phyloP scores from a whole-genome alignment of 2,888 invertebrate genomes.

The Aquatica leii region DNA sequence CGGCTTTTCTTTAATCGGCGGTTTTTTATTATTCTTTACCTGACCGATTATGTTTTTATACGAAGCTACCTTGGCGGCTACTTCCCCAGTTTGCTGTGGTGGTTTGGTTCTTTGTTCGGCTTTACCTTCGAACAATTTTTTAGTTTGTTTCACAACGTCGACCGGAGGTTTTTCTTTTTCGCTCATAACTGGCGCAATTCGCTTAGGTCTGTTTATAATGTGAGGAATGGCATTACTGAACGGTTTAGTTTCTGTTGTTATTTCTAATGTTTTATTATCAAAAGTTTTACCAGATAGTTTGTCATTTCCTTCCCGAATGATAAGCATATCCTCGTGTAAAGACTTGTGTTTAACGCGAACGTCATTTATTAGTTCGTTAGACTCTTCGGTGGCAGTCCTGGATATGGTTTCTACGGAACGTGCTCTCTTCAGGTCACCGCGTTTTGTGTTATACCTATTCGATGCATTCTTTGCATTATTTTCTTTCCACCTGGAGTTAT shows the following conservation, averaged over 20 bases:
- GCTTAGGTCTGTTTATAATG: constrained; percentile 64
- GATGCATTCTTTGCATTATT: constrained; percentile 47
- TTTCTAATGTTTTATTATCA: constrained; percentile 40
- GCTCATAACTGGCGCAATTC: constrained; percentile 70
- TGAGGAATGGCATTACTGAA: constrained; percentile 36
- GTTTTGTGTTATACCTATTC: constrained; percentile 63
- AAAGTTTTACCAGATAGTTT: constrained; percentile 44
- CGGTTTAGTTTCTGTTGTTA: constrained; percentile 36
- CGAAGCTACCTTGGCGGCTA: constrained; percentile 71
- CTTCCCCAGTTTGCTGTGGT: constrained; percentile 67
- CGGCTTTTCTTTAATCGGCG: constrained; percentile 61
- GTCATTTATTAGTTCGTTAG: constrained; percentile 34
- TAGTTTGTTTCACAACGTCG: constrained; percentile 86
- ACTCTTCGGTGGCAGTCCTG: constrained; percentile 64
- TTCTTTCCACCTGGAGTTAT: constrained; percentile 49
- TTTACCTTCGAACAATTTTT: constrained; percentile 82
- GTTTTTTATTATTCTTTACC: constrained; percentile 59
- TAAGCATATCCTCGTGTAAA: constrained; percentile 63
- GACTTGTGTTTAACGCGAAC: constrained; percentile 55
- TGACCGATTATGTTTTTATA: constrained; percentile 71
- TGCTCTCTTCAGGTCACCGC: constrained; percentile 80
- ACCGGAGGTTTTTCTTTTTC: constrained; percentile 86
- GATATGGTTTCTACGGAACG: constrained; percentile 86
- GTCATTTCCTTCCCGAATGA: constrained; percentile 55
- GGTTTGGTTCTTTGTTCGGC: constrained; percentile 65